Evolutionary conservation across 2,113 vertebrate genomes (phyloP), one percentile per base, ranked within the genome.

Genomic region (Delphinapterus leucas): DNA sequence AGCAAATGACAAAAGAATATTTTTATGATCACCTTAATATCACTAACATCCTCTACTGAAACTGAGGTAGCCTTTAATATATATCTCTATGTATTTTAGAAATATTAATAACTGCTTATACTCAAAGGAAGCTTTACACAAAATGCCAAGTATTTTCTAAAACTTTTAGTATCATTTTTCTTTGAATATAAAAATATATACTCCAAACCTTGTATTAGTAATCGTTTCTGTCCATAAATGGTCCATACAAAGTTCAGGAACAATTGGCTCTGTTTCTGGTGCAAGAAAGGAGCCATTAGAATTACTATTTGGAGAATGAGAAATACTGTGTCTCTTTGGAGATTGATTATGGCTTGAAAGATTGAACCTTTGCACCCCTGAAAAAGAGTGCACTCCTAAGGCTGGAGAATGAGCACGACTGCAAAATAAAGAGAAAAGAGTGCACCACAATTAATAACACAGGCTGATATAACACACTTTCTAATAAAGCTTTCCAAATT

Each of bases 341-440:
- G 99, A 99, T 0, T 98, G 99, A 26, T 98, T 98, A 77, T 99
- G 99, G 95, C 98, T 98, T n/a, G 99, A 99, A 26, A 99, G 98
- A 98, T 99, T 99, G 98, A 99, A 99, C 31, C 99, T 99, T 89
- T 99, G 98, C 65, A 99, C 98, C 21, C 99, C 99, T 0, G 99
- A 99, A 97, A 99, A 99, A 25, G 99, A 99, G 20, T 99, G 99
- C 0, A 99, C 99, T 4, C 99, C 99, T 98, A 99, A 99, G 60
- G 99, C 99, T 49, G 99, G 99, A 28, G 99, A 99, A 90, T 99
- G 99, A n/a, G 99, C 99, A 28, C 99, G 99, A 90, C 99, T 99
- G 98, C 33, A 97, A 97, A 81, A n/a, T 25, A 55, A 93, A 91
- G 0, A 77, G 55, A 8, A 1, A 23, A 79, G 14, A 95, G 25